A percentile compares a stretch with the other conserved stretches of the same genome.
Conservation (phyloP, 2,888 invertebrate genomes). For the Drosophila recens region DNA sequence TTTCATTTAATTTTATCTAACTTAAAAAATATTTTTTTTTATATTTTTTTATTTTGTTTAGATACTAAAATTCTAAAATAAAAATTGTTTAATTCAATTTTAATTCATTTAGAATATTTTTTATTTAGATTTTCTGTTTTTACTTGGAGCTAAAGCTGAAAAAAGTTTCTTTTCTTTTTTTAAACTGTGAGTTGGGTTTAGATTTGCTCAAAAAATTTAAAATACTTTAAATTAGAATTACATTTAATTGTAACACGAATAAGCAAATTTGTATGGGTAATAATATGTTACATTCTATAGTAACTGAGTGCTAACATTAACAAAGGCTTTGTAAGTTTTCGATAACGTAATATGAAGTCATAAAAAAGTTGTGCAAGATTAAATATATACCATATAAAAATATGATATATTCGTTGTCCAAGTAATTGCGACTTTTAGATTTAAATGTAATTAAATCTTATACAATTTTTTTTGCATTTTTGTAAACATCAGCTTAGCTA, state of each 20-base stretch:
- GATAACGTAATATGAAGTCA: constrained; percentile 5
- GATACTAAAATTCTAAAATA: too few species aligned
- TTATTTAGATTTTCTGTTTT: too few species aligned
- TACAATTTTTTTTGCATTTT: background rate
- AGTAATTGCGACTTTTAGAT: background rate
- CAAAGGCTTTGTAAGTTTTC: constrained; percentile 9
- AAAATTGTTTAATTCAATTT: too few species aligned
- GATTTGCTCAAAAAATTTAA: too few species aligned
- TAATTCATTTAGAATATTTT: too few species aligned
- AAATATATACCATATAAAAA: background rate
- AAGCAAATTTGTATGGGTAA: background rate
- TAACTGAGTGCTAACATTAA: background rate
- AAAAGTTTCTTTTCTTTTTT: too few species aligned
- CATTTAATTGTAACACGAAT: background rate
- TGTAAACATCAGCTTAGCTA: too few species aligned
- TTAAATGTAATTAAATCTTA: background rate
- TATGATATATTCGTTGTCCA: background rate
- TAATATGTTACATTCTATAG: background rate
- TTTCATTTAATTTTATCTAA: too few species aligned
- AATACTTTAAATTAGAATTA: background rate
- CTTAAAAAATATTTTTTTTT: too few species aligned
- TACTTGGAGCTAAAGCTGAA: too few species aligned
- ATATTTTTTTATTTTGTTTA: too few species aligned
- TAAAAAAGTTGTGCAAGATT: background rate
- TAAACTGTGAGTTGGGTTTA: too few species aligned